Evolutionary conservation across 2,797 vertebrate species (phyloP).

Genomic region (Fundulus diaphanus): DNA sequence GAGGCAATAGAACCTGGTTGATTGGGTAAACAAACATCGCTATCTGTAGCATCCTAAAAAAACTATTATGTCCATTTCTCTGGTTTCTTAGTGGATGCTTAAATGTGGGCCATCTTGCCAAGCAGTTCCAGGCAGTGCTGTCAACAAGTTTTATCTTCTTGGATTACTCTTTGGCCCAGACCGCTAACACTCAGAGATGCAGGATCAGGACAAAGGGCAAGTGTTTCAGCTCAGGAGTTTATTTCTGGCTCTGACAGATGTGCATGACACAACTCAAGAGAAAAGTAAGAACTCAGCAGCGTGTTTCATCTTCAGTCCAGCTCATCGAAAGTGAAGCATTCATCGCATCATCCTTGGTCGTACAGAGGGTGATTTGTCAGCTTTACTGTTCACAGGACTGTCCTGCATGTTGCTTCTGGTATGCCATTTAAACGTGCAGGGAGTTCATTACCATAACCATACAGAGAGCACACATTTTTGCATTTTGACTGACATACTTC

Average conservation of each 20-base stretch:
- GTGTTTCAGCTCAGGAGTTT: conserved; percentile 38
- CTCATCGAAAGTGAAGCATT: neutral
- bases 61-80: no score
- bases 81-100: conserved; percentile 1
- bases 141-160: conserved; percentile 53
- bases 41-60: neutral
- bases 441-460: neutral
- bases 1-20: conserved; percentile 8
- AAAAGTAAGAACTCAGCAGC: conserved; percentile 17
- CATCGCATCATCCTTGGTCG: neutral
- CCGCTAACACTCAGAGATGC: conserved; percentile 36
- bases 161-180: conserved; percentile 54
- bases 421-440: neutral
- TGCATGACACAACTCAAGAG: conserved; percentile 19
- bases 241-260: conserved; percentile 54
- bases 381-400: neutral
- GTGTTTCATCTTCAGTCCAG: neutral
- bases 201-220: conserved; percentile 22
- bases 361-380: neutral
- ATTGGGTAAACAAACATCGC: conserved; percentile 8
- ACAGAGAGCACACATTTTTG: neutral
- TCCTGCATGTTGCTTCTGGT: neutral
- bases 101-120: neutral
- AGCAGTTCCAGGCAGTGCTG: conserved; percentile 41
- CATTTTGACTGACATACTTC: neutral